Evolutionary conservation across 2,888 invertebrate species (phyloP).

Genomic region (Cephus rjabovi): DNA sequence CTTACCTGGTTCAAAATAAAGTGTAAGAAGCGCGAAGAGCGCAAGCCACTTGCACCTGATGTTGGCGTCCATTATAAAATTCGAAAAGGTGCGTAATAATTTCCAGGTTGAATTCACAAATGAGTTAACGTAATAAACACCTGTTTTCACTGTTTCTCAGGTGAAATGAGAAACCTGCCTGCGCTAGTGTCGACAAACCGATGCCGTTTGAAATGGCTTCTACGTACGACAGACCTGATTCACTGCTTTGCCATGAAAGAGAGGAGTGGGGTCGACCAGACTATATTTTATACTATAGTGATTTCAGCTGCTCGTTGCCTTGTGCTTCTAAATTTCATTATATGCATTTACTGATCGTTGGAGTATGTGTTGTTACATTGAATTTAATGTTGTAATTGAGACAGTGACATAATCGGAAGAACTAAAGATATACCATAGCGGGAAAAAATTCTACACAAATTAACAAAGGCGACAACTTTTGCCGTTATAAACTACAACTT

Average conservation of each 20-base stretch:
- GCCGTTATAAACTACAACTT: too few relatives aligned
- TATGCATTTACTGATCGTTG: background rate
- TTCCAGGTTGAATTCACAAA: slow-evolving; percentile 8
- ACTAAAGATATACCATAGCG: background rate
- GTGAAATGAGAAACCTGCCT: background rate
- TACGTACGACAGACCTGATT: background rate
- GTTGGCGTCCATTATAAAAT: slow-evolving; percentile 34
- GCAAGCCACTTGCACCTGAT: slow-evolving; percentile 16
- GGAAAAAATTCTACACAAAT: too few relatives aligned
- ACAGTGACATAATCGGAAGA: background rate
- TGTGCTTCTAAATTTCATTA: background rate
- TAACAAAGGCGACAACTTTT: too few relatives aligned
- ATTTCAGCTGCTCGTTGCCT: background rate
- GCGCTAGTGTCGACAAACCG: slow-evolving; percentile 24
- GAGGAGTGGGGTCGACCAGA: background rate
- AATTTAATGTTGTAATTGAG: background rate
- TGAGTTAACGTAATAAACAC: slow-evolving; percentile 11
- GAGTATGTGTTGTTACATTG: background rate
- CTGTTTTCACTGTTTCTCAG: background rate
- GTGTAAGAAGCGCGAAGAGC: slow-evolving; percentile 36
- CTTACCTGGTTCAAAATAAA: slow-evolving; percentile 43
- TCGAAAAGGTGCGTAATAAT: background rate
- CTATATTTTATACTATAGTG: background rate
- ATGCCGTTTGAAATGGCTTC: slow-evolving; percentile 21
- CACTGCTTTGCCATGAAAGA: background rate